Evolutionary conservation across 2,797 vertebrate genomes (phyloP).

Genomic region (Acanthurus tractus): DNA sequence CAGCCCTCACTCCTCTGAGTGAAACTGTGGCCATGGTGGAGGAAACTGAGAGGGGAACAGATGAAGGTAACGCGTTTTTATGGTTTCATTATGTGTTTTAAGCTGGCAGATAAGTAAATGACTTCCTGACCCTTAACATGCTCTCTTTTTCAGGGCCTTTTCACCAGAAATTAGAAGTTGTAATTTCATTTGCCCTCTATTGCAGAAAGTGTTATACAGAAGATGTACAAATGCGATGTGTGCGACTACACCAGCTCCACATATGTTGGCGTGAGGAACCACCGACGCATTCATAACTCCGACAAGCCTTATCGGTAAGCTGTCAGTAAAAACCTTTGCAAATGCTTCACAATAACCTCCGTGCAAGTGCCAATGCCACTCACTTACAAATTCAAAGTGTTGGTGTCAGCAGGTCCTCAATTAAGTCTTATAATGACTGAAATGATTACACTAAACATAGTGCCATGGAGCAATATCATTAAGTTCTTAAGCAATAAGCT

Average conservation of each 20-base stretch:
- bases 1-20: conserved; percentile 77
- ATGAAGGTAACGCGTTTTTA: conserved; percentile 85
- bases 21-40: conserved; percentile 73
- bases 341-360: not conserved
- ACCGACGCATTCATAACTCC: conserved; percentile 94
- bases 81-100: not conserved
- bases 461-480: too few species aligned
- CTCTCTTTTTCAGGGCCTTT: not conserved
- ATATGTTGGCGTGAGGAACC: conserved; percentile 95
- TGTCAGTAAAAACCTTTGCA: not conserved
- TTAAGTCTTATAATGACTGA: not conserved
- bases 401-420: not conserved
- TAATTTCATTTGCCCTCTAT: conserved; percentile 28
- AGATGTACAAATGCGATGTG: conserved; percentile 93
- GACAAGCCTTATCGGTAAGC: conserved; percentile 97
- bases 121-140: not conserved
- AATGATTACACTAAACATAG: not conserved
- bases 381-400: not conserved
- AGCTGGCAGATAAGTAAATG: too few species aligned
- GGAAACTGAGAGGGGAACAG: conserved; percentile 77
- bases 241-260: conserved; percentile 97
- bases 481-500: too few species aligned
- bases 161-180: not conserved
- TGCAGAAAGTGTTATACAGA: conserved; percentile 82
- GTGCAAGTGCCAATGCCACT: not conserved